Evolutionary conservation across 2,888 invertebrate genomes (phyloP), one percentile per base, ranked within the genome.

Genomic region (Esperia sulphurella): DNA sequence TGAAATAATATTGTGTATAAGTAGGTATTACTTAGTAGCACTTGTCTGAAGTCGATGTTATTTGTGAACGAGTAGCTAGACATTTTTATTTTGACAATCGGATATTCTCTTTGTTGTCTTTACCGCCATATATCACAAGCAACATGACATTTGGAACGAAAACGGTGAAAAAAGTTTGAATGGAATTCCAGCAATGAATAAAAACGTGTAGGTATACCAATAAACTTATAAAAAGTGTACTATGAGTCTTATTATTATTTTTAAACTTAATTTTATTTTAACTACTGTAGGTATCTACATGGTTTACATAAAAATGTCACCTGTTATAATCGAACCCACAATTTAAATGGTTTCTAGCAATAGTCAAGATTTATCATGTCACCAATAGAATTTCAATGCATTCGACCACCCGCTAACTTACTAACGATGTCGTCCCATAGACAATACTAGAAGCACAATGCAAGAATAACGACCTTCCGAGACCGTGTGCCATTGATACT

Each of bases 401-500:
- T 61, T 59, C 75, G 87, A 82, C 89, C 89, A 88, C 89, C 88
- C 86, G 87, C 78, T 59, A 70, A 79, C 81, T 71, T 80, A 81
- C 88, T 89, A 88, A 89, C 87, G 87, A 89, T 75, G 82, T 87
- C 84, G 70, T 87, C 78, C 65, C 68, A 68, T 67, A 79, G 74
- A 88, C 87, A 88, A 89, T 87, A 79, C 84, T 70, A 67, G 71
- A 71, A 63, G 71, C 72, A 88, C 86, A 85, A 87, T 88, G 80
- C 85, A 78, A 82, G 85, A 87, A 79, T 85, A 87, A 87, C 85
- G 84, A 84, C 83, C 75, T 76, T 81, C 78, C 72, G 63, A 79
- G 77, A 72, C 76, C 73, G 75, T 69, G 65, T 63, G 65, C 78
- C 75, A 83, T 83, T 83, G 84, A 83, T 80, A 81, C 80, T 69